These are phyloP conservation scores for Hoplostethus atlanticus DNA, from an alignment of 2,797 vertebrate species.

Conservation along the genomic window DNA sequence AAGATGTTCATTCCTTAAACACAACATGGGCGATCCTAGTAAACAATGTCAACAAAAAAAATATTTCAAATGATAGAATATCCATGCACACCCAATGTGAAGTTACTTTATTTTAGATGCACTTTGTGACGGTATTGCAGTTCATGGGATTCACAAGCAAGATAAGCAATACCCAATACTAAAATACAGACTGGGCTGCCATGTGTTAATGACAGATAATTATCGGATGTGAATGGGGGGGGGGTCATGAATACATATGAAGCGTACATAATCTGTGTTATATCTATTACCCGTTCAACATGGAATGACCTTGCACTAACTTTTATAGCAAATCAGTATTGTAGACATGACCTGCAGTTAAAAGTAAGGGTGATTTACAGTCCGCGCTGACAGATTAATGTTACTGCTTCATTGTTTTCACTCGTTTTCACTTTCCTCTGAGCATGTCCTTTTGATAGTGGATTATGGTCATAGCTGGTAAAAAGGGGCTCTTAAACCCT, in stretches of 20 bases:
- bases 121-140: not conserved
- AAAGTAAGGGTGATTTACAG: constrained; percentile 31
- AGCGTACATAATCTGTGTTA: not conserved
- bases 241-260: constrained; percentile 18
- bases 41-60: too few relatives aligned
- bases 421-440: constrained; percentile 35
- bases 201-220: not conserved
- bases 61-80: too few relatives aligned
- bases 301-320: constrained; percentile 29
- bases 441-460: constrained; percentile 41
- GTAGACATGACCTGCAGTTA: constrained; percentile 27
- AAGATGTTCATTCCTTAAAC: too few relatives aligned
- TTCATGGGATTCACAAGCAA: constrained; percentile 3
- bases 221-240: not conserved
- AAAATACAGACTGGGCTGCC: not conserved
- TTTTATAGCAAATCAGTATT: constrained; percentile 7
- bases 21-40: too few relatives aligned
- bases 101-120: too few relatives aligned
- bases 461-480: constrained; percentile 47
- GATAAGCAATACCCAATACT: not conserved
- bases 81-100: too few relatives aligned
- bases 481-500: constrained; percentile 54
- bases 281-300: constrained; percentile 17
- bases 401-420: constrained; percentile 38
- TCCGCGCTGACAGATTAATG: constrained; percentile 23